Evolutionary conservation across 2,888 invertebrate genomes (phyloP), one percentile per base, ranked within the genome.

Genomic region (Phytoseiulus persimilis): DNA sequence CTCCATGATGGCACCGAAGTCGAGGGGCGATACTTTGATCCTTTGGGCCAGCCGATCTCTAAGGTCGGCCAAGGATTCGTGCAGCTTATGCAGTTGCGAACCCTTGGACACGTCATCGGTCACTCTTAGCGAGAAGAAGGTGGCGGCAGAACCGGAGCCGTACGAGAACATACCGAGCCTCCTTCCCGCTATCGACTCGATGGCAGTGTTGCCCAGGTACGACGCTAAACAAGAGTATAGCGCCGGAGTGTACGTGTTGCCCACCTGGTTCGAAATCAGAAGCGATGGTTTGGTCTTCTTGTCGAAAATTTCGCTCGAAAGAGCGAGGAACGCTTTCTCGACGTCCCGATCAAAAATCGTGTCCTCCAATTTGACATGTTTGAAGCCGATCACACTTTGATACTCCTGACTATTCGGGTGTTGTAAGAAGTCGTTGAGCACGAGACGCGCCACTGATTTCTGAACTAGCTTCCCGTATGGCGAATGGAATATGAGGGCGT

Each of bases 161-260:
- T 99, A 99, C 0, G 99, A 99, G 93, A 99, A 99, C 90, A 99
- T 93, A 0, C 95, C 96, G 91, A 98, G 94, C 91, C 96, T 95
- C 92, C 95, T 95, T 9, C 96, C 97, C 83, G 95, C 94, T 89
- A 98, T 93, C 91, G 96, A 94, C 23, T 94, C 93, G 0, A 94
- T 93, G 2, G 94, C 93, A 92, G 95, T 95, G 92, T 95, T 94
- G 91, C 83, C 94, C 90, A 99, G 94, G 92, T 96, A 95, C 6
- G 98, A 98, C 0, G 96, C 95, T 23, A 99, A 94, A 5, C 99
- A 96, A 3, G 97, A 96, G 93, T 98, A 99, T 39, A 99, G 94
- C 0, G 98, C 98, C 0, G 99, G 95, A 0, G 99, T 99, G 93
- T 99, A 99, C 99, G 99, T 99, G 92, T 99, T 99, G 14, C 99